phyloP scores from a whole-genome alignment of 2,888 invertebrate genomes.

The Cerceris ruficornis region DNA sequence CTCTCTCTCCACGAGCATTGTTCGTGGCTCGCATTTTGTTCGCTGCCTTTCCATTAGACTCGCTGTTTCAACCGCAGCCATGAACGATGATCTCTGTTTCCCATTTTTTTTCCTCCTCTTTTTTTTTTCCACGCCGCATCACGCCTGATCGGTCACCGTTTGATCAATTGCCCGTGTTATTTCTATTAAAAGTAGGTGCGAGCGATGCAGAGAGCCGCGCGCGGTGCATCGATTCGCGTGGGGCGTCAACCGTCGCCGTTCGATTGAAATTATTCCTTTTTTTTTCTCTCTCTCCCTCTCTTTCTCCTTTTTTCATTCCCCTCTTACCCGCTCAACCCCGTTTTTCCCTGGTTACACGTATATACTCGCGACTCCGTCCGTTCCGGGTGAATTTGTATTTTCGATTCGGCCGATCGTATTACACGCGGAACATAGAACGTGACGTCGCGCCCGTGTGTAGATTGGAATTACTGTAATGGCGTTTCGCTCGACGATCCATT shows the following conservation, averaged over 20 bases:
- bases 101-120: slow-evolving; percentile 22
- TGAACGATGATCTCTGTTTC: slow-evolving; percentile 50
- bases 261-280: slow-evolving; percentile 43
- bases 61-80: slow-evolving; percentile 39
- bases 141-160: slow-evolving; percentile 50
- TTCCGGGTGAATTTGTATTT: slow-evolving; percentile 44
- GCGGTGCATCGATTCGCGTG: slow-evolving; percentile 40
- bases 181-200: slow-evolving; percentile 60
- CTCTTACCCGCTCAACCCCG: not conserved
- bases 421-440: slow-evolving; percentile 14
- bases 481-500: slow-evolving; percentile 46
- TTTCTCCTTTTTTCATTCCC: not conserved
- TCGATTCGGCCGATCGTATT: slow-evolving; percentile 33
- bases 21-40: slow-evolving; percentile 39
- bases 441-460: slow-evolving; percentile 12
- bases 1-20: slow-evolving; percentile 31
- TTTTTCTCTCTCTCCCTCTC: not conserved
- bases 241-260: slow-evolving; percentile 20
- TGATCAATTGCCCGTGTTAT: slow-evolving; percentile 65
- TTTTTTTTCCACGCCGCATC: slow-evolving; percentile 14
- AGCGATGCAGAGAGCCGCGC: slow-evolving; percentile 13
- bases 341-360: no score
- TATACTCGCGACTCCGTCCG: not conserved
- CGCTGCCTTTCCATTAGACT: slow-evolving; percentile 49
- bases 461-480: slow-evolving; percentile 47